A percentile compares a stretch with the other conserved stretches of the same genome.
phyloP scores from a whole-genome alignment of 2,888 invertebrate species.

The Drosophila phalerata region DNA sequence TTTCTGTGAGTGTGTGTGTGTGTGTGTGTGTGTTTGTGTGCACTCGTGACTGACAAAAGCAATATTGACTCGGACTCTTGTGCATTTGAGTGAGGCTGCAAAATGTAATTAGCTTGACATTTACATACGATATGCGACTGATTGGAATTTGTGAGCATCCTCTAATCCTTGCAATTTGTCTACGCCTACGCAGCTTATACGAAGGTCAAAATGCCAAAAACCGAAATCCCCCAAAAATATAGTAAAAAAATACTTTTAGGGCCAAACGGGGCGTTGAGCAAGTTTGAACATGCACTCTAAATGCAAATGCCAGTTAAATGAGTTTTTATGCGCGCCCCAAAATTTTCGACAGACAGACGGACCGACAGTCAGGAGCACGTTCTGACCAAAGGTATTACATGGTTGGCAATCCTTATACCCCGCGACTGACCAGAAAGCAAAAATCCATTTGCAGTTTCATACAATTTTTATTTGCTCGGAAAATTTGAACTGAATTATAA shows the following conservation, averaged over 20 bases:
- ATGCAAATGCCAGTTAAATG: slow-evolving; percentile 79
- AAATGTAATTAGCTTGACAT: slow-evolving; percentile 76
- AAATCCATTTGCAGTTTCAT: slow-evolving; percentile 23
- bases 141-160: slow-evolving; percentile 49
- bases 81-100: slow-evolving; percentile 36
- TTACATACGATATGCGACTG: slow-evolving; percentile 56
- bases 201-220: slow-evolving; percentile 6
- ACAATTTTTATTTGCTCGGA: background rate
- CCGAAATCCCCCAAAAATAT: background rate
- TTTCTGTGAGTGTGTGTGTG: background rate
- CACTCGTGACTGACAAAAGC: slow-evolving; percentile 21
- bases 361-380: background rate
- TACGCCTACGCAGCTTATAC: slow-evolving; percentile 38
- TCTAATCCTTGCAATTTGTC: slow-evolving; percentile 44
- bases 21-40: slow-evolving; percentile 19
- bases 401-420: slow-evolving; percentile 18
- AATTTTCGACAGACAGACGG: slow-evolving; percentile 2
- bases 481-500: background rate
- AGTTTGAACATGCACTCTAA: slow-evolving; percentile 72
- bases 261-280: slow-evolving; percentile 19
- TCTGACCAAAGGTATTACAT: background rate
- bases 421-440: slow-evolving; percentile 30
- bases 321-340: slow-evolving; percentile 67
- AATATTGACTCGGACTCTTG: slow-evolving; percentile 11
- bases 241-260: slow-evolving; percentile 37